Evolutionary conservation across 2,888 invertebrate species (phyloP).

Genomic region (Netelia virgata): DNA sequence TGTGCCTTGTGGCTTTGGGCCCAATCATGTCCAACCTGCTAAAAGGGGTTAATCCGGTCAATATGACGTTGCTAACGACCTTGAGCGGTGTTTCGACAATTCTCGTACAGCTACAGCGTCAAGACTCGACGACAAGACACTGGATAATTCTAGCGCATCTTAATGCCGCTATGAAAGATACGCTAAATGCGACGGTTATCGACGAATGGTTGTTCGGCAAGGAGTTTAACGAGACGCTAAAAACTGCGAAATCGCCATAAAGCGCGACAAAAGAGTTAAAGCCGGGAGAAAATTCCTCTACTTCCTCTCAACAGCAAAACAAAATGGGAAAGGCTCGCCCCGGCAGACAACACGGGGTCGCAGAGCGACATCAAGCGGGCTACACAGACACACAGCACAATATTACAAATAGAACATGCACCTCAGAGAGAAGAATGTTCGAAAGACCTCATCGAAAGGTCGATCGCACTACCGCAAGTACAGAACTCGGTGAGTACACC

Average conservation of each 20-base stretch:
- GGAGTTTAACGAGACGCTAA: constrained; percentile 43
- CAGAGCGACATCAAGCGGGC: constrained; percentile 20
- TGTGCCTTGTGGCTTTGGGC: constrained; percentile 54
- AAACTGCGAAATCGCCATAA: constrained; percentile 36
- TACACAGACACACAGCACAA: constrained; percentile 14
- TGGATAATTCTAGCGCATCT: constrained; percentile 46
- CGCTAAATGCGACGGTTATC: constrained; percentile 39
- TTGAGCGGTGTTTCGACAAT: constrained; percentile 58
- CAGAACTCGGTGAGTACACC: constrained; percentile 23
- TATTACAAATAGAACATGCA: background rate
- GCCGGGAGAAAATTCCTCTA: constrained; percentile 8
- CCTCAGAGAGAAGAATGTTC: background rate
- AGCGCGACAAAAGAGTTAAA: background rate
- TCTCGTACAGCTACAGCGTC: constrained; percentile 59
- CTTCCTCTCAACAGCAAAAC: constrained; percentile 11
- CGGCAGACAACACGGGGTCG: constrained; percentile 24
- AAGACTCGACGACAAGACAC: constrained; percentile 56
- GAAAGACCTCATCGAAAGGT: constrained; percentile 7
- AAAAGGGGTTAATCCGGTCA: constrained; percentile 20
- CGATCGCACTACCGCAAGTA: background rate
- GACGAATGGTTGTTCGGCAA: constrained; percentile 62
- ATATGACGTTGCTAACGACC: constrained; percentile 29
- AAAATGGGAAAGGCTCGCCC: constrained; percentile 46
- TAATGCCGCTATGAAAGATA: constrained; percentile 47
- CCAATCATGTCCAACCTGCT: constrained; percentile 29